Evolutionary conservation across 2,888 invertebrate genomes (phyloP).

Genomic region (Clostera curtula): DNA sequence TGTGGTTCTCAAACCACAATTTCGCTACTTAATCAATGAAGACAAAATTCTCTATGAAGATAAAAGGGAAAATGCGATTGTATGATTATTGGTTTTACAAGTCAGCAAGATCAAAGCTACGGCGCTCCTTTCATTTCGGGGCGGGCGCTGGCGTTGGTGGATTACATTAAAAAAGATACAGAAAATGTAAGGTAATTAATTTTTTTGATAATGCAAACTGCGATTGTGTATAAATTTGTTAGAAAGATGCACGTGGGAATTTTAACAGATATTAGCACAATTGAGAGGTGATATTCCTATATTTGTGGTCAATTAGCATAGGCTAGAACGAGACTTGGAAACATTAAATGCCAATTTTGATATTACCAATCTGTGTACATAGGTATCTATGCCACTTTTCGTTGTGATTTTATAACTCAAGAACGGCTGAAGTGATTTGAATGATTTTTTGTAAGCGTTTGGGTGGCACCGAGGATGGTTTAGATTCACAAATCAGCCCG

Average conservation of each 20-base stretch:
- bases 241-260: conserved; percentile 19
- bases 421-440: too few species aligned
- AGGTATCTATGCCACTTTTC: too few species aligned
- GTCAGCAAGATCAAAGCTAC: conserved; percentile 38
- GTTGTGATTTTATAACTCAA: too few species aligned
- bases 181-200: conserved; percentile 37
- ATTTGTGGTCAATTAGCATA: too few species aligned
- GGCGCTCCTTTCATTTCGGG: conserved; percentile 39
- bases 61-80: conserved; percentile 39
- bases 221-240: conserved; percentile 27
- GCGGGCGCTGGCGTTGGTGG: conserved; percentile 34
- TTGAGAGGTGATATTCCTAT: too few species aligned
- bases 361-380: too few species aligned
- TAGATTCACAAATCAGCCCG: too few species aligned
- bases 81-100: conserved; percentile 42
- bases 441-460: too few species aligned
- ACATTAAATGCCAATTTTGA: too few species aligned
- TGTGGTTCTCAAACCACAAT: conserved; percentile 5
- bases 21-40: conserved; percentile 16
- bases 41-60: conserved; percentile 28
- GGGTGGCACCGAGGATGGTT: too few species aligned
- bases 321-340: too few species aligned
- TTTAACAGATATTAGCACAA: too few species aligned
- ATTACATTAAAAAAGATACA: conserved; percentile 38
- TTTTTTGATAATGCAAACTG: conserved; percentile 29